Percentiles rank a stretch among this genome's conserved stretches.
Evolutionary conservation across 2,797 vertebrate species (phyloP).

Genomic region (Fundulus diaphanus): DNA sequence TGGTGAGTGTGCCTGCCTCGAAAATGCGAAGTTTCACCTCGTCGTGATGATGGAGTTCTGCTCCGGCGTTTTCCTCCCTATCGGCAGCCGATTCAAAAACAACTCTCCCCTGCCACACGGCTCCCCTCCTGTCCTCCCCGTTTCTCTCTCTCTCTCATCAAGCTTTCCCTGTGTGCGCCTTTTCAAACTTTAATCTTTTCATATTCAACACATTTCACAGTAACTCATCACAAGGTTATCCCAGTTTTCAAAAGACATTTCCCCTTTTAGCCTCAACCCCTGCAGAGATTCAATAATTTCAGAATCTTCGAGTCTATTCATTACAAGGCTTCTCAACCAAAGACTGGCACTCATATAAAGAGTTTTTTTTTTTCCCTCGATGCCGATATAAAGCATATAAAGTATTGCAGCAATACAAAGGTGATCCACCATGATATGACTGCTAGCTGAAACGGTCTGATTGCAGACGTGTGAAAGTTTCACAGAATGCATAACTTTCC

Average conservation of each 20-base stretch:
- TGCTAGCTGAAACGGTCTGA: neutral
- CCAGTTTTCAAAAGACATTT: slow-evolving; percentile 52
- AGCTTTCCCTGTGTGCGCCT: slow-evolving; percentile 50
- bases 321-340: slow-evolving; percentile 36
- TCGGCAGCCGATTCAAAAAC: slow-evolving; percentile 62
- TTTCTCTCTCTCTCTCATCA: slow-evolving; percentile 43
- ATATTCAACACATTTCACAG: slow-evolving; percentile 66
- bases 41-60: slow-evolving; percentile 35
- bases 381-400: slow-evolving; percentile 11
- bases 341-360: slow-evolving; percentile 23
- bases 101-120: slow-evolving; percentile 24
- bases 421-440: neutral
- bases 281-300: slow-evolving; percentile 46
- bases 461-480: slow-evolving; percentile 2
- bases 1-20: slow-evolving; percentile 48
- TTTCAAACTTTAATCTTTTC: slow-evolving; percentile 77
- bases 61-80: slow-evolving; percentile 40
- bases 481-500: neutral
- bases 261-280: slow-evolving; percentile 47
- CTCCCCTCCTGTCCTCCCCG: neutral
- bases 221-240: slow-evolving; percentile 64
- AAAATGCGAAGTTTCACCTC: slow-evolving; percentile 61
- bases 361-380: slow-evolving; percentile 7
- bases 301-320: slow-evolving; percentile 49
- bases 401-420: slow-evolving; percentile 10